A percentile compares a stretch with the other conserved stretches of the same genome.
Evolutionary conservation across 2,888 invertebrate genomes (phyloP).

Genomic region (Habroteleia sp.): DNA sequence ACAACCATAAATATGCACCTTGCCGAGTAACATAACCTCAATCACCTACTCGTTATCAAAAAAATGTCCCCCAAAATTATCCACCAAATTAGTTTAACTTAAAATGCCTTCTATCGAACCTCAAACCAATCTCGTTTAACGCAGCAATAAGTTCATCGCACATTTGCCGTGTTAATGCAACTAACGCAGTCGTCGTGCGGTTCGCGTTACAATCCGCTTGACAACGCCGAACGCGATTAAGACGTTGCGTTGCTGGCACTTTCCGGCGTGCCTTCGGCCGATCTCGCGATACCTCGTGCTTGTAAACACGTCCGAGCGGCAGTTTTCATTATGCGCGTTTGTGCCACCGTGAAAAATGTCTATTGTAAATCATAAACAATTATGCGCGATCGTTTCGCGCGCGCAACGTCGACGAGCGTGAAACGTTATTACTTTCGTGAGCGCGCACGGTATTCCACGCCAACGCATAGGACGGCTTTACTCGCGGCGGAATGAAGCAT

Average conservation of each 20-base stretch:
- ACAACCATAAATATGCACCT: no score
- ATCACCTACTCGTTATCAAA: no score
- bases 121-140: no score
- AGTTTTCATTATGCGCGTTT: slow-evolving; percentile 24
- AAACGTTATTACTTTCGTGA: slow-evolving; percentile 48
- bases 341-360: slow-evolving; percentile 45
- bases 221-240: no score
- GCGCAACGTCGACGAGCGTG: slow-evolving; percentile 46
- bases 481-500: slow-evolving; percentile 34
- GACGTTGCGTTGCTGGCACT: not conserved
- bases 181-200: no score
- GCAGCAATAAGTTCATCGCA: no score
- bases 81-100: no score
- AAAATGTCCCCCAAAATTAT: no score
- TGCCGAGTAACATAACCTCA: no score
- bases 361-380: slow-evolving; percentile 61
- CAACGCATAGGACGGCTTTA: slow-evolving; percentile 52
- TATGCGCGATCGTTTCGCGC: slow-evolving; percentile 45
- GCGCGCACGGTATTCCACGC: slow-evolving; percentile 25
- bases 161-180: no score
- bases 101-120: no score
- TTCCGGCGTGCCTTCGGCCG: not conserved
- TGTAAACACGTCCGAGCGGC: slow-evolving; percentile 13
- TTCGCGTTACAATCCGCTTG: no score
- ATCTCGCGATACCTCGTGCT: slow-evolving; percentile 1